Conservation (phyloP, 2,797 vertebrate genomes). For the Myioborus melanocephalus region DNA sequence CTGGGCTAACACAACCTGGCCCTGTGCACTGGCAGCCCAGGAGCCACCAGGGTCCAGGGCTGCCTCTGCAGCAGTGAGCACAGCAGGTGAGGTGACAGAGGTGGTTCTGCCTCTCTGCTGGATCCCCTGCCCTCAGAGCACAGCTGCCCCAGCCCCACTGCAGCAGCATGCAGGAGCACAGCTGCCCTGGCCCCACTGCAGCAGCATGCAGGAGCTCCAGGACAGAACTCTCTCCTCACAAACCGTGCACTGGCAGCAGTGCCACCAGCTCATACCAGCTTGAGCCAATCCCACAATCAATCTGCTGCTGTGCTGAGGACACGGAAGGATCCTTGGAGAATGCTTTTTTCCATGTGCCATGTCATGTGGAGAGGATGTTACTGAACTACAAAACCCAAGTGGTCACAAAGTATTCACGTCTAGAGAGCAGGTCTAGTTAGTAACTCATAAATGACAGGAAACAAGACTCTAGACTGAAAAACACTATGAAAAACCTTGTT, state of each 20-base stretch:
- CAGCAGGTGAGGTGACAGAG: not conserved
- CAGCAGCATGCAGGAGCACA: accelerated
- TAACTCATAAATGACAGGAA: not conserved
- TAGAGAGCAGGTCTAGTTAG: not conserved
- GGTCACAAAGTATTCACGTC: accelerated
- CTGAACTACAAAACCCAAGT: not conserved
- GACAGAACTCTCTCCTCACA: not conserved
- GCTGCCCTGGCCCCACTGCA: not conserved
- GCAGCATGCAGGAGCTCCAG: not conserved
- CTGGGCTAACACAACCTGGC: not conserved
- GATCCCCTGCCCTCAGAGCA: not conserved
- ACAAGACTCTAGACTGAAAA: not conserved
- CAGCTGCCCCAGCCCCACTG: accelerated
- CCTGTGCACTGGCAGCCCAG: not conserved
- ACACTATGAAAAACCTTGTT: not conserved
- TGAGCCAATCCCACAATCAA: not conserved
- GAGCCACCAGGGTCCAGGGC: not conserved
- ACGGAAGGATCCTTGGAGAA: not conserved
- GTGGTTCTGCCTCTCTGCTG: not conserved
- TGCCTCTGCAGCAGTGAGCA: not conserved
- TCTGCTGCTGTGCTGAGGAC: not conserved
- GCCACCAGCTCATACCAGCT: not conserved
- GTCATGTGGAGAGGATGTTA: not conserved
- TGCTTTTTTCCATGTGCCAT: accelerated
- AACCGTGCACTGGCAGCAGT: not conserved